phyloP scores from a whole-genome alignment of 2,797 vertebrate species.

The Scarus forsteni region DNA sequence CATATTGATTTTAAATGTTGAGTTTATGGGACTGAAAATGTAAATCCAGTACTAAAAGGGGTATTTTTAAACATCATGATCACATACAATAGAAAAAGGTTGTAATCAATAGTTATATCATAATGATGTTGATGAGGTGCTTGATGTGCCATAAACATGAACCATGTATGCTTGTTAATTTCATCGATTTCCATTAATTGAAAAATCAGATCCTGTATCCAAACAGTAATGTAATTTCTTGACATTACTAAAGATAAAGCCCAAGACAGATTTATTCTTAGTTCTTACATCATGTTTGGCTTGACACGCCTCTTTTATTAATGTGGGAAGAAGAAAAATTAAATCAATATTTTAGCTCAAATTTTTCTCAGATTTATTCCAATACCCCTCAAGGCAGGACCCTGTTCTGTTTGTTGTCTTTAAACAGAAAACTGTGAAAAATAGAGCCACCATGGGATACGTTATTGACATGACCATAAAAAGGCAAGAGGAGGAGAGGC shows the following conservation, averaged over 20 bases:
- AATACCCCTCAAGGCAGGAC: not conserved
- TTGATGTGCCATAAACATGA: too few relatives aligned
- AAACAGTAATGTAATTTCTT: not conserved
- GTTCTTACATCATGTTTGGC: not conserved
- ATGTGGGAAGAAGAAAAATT: not conserved
- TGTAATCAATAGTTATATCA: too few relatives aligned
- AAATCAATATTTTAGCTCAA: not conserved
- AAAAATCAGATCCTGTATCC: not conserved
- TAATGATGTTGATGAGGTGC: too few relatives aligned
- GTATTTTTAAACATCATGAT: too few relatives aligned
- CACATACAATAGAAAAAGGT: too few relatives aligned
- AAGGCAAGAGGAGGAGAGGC: not conserved
- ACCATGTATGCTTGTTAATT: too few relatives aligned
- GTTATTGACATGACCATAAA: not conserved
- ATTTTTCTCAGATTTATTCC: not conserved
- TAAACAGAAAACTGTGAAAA: not conserved
- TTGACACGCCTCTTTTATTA: not conserved
- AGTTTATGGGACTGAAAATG: too few relatives aligned
- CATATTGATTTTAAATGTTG: too few relatives aligned
- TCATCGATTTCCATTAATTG: too few relatives aligned
- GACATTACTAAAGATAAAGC: not conserved
- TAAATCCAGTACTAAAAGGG: too few relatives aligned
- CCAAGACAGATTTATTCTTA: not conserved
- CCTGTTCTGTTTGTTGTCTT: not conserved
- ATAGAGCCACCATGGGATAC: not conserved